Base-by-base conservation (phyloP, 2,797 vertebrate species). In the Labroides dimidiatus region DNA sequence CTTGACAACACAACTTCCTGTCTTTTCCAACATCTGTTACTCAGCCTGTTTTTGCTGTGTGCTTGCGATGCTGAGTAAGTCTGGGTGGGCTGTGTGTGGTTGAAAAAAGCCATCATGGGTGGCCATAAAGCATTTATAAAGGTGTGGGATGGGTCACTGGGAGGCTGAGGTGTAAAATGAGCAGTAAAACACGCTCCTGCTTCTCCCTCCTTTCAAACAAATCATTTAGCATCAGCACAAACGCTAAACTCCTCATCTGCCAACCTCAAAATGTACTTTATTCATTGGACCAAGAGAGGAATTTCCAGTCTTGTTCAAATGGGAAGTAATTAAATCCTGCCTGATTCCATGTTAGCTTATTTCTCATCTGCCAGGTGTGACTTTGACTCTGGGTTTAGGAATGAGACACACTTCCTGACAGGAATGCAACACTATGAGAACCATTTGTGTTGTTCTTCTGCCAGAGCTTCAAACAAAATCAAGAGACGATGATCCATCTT, bases 61-160 rank as follows among this genome's bases (percentile, higher is more conserved):
- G 14, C 19, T 23, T 53, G 37, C 68, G 33, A 56, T 41, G 36
- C 42, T 79, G 57, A 36, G 64, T 33, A n/a, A 58, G 33, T 44
- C 0, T 69, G 55, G 44, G 69, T 54, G 47, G 56, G 55, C 51
- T 64, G 63, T 2, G 27, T 45, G 70, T 69, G 57, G 27, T 37
- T 76, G 23, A 66, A 59, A 49, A 66, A 59, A 33, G 55, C 44
- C 23, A 64, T 80, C 50, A 81, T 36, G 21, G 47, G 33, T 30
- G 54, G 51, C 21, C 24, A n/a, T 84, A 87, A 90, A 90, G 8
- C 74, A 78, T 75, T 89, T 64, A 81, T 20, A 33, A 72, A 84
- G 80, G 85, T 81, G 90, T 64, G 33, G 55, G 81, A 85, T 51
- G 12, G 1, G 4, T 21, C 83, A 61, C 81, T 48, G 52, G 48